Evolutionary conservation across 2,797 vertebrate genomes (phyloP).

Genomic region (Loriculus beryllinus): DNA sequence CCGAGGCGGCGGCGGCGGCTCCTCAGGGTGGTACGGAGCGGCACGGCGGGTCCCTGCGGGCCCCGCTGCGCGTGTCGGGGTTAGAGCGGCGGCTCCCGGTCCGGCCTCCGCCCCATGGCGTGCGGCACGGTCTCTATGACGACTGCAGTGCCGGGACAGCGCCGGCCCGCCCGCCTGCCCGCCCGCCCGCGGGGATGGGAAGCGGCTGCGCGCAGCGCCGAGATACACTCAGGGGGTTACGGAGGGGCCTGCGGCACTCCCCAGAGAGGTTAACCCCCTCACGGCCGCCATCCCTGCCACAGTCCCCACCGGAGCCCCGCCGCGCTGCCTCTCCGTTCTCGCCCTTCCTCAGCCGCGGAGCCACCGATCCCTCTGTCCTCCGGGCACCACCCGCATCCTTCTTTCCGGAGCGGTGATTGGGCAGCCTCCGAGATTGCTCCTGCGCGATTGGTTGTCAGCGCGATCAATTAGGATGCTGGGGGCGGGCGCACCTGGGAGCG

Average conservation of each 20-base stretch:
- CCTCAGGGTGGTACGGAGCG: neutral
- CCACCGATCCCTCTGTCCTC: neutral
- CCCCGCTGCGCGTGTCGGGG: neutral
- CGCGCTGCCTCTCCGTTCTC: conserved; percentile 44
- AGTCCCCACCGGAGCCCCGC: conserved; percentile 62
- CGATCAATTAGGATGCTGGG: conserved; percentile 2
- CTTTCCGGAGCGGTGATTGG: conserved; percentile 58
- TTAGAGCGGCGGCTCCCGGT: conserved; percentile 9
- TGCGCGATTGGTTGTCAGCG: neutral
- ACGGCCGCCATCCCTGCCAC: conserved; percentile 71
- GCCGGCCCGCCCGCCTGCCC: neutral
- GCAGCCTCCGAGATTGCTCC: neutral
- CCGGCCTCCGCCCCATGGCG: conserved; percentile 46
- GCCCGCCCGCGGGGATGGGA: conserved; percentile 9
- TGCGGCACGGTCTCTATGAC: conserved; percentile 45
- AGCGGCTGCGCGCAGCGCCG: neutral
- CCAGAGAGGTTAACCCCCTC: conserved; percentile 11
- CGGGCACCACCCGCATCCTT: conserved; percentile 43
- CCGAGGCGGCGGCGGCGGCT: conserved; percentile 6
- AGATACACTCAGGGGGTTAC: neutral
- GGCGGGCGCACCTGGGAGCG: neutral
- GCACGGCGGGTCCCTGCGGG: neutral
- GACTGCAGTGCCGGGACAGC: conserved; percentile 24
- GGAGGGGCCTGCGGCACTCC: neutral
- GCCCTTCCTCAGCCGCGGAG: neutral